Evolutionary conservation across 2,888 invertebrate species (phyloP).

Genomic region (Micropterix aruncella): DNA sequence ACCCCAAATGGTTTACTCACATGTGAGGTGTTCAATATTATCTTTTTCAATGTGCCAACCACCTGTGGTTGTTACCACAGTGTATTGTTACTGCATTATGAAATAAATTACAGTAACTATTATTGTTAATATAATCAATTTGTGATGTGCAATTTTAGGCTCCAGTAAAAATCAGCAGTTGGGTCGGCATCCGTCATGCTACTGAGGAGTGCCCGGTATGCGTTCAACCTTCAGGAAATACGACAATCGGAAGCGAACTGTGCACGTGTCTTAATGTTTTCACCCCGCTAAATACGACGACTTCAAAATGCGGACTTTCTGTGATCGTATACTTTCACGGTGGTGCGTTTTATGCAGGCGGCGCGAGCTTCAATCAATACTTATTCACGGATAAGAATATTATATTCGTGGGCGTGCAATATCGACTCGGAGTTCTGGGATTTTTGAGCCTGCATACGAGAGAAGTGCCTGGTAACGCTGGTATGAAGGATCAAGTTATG

Average conservation of each 20-base stretch:
- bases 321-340: background rate
- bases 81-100: too few species aligned
- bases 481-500: background rate
- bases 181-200: background rate
- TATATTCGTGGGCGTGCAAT: background rate
- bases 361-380: background rate
- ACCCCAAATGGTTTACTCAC: too few species aligned
- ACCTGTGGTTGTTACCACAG: too few species aligned
- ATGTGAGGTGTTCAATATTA: too few species aligned
- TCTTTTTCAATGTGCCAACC: too few species aligned
- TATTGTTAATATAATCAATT: too few species aligned
- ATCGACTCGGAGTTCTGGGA: background rate
- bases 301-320: background rate
- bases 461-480: background rate
- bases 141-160: background rate
- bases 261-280: background rate
- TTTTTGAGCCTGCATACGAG: background rate
- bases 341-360: background rate
- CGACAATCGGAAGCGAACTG: background rate
- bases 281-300: background rate
- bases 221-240: background rate
- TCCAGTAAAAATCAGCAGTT: background rate
- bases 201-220: background rate
- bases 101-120: too few species aligned
- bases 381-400: background rate